These are phyloP conservation scores for Pygmarrhopalites habei DNA, from an alignment of 1,140 invertebrate species.

Conservation along the genomic window DNA sequence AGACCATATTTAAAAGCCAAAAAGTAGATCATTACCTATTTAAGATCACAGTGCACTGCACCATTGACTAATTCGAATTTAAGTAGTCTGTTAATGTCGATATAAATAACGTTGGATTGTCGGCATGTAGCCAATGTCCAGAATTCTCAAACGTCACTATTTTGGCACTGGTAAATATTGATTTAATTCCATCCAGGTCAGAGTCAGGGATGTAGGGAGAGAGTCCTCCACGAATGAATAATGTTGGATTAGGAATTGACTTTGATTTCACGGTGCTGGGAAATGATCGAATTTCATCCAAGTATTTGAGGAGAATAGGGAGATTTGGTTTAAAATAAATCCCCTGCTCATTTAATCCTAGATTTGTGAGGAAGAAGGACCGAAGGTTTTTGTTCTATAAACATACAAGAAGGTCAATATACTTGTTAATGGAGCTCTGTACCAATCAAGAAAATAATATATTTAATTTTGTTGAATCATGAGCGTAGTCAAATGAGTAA, in stretches of 20 bases:
- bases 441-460: not conserved
- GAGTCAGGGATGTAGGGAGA: constrained; percentile 67
- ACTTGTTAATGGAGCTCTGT: no score
- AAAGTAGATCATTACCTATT: no score
- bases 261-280: constrained; percentile 44
- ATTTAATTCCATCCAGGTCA: constrained; percentile 58
- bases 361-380: constrained; percentile 71
- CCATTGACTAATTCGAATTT: no score
- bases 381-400: constrained; percentile 47
- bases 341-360: constrained; percentile 57
- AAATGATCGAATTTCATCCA: constrained; percentile 59
- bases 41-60: no score
- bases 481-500: not conserved
- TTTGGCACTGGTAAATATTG: constrained; percentile 67
- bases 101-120: constrained; percentile 76
- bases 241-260: constrained; percentile 58
- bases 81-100: constrained; percentile 44
- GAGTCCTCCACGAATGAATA: constrained; percentile 72
- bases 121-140: constrained; percentile 87
- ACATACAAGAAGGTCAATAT: no score
- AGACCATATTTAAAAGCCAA: no score
- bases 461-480: not conserved
- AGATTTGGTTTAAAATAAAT: constrained; percentile 69
- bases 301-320: constrained; percentile 57
- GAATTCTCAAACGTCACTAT: constrained; percentile 68